These are phyloP conservation scores for Chironomus tepperi DNA, from an alignment of 1,140 invertebrate genomes.

Conservation along the genomic window DNA sequence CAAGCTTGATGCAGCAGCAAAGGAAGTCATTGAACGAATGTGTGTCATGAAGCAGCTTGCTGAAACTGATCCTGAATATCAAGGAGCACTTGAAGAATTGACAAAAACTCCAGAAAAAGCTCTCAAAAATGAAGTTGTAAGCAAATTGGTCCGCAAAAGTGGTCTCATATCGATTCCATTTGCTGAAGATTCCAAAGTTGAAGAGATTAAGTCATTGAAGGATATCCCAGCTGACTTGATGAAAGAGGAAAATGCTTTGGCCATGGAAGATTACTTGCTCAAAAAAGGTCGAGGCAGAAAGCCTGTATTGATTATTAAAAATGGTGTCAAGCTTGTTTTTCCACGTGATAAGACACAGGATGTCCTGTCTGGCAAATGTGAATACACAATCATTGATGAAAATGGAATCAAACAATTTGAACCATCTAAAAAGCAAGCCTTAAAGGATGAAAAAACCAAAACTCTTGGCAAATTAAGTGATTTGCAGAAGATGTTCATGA, in stretches of 20 bases:
- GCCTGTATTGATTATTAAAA: slow-evolving; percentile 63
- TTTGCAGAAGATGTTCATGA: neutral
- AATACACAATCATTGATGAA: slow-evolving; percentile 68
- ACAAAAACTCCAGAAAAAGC: slow-evolving; percentile 55
- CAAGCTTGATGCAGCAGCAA: neutral
- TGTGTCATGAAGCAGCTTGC: slow-evolving; percentile 63
- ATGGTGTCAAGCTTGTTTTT: slow-evolving; percentile 63
- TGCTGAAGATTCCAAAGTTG: slow-evolving; percentile 39
- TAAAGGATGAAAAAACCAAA: neutral
- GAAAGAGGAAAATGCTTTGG: slow-evolving; percentile 55
- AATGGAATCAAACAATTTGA: slow-evolving; percentile 67
- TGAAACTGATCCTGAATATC: slow-evolving; percentile 52
- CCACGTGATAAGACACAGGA: slow-evolving; percentile 61
- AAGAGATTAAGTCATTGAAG: slow-evolving; percentile 47
- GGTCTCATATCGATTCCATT: slow-evolving; percentile 54
- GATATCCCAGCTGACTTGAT: slow-evolving; percentile 58
- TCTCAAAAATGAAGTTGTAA: slow-evolving; percentile 53
- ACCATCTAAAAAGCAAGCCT: slow-evolving; percentile 36
- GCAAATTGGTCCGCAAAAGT: slow-evolving; percentile 62
- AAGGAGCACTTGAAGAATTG: slow-evolving; percentile 49
- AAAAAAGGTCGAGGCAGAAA: slow-evolving; percentile 47
- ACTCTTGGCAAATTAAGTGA: neutral
- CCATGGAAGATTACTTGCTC: slow-evolving; percentile 64
- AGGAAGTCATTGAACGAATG: slow-evolving; percentile 41
- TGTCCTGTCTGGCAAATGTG: slow-evolving; percentile 62